Evolutionary conservation across 2,113 vertebrate genomes (phyloP), one percentile per base, ranked within the genome.

Genomic region (Charadrius vociferus): DNA sequence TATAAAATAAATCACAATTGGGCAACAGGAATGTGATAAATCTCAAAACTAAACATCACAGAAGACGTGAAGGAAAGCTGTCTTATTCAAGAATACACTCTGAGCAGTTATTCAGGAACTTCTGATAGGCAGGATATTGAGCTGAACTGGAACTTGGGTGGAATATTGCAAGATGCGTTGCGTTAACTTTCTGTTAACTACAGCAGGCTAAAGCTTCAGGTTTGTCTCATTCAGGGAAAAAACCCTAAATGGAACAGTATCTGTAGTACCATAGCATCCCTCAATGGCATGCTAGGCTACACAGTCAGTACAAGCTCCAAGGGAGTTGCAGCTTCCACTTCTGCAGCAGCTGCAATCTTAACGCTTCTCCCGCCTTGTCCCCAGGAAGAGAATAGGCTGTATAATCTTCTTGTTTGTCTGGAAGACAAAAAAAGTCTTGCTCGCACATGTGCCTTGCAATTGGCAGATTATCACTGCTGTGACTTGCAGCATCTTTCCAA

Each of bases 401-500:
- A 14, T 74, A 71, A 79, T 95, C 73, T 56, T 45, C 65, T 70
- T 91, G 86, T 84, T 93, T 80, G 39, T 89, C 82, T 91, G 90
- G 62, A 81, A 90, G 81, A 90, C 61, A 67, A 84, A 93, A 91
- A 58, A 84, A 19, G 6, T 91, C 70, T 84, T 83, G 30, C 53
- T 88, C 56, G 32, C 80, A 89, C 73, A 36, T 77, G 52, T 53
- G 41, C 27, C 68, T 87, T 86, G 58, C 85, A 83, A 63, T 73
- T 82, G 86, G 74, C 81, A 88, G 81, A 79, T 93, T 86, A 81
- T 93, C 58, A 30, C 71, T 82, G 26, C 89, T 90, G 67, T 2
- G 13, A 75, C 74, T 97, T 89, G 59, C 53, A 94, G 41, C 24
- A 17, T 86, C 62, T 83, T 92, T 93, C 56, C 71, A 61, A 74